Base-by-base conservation (phyloP, 2,113 vertebrate species). In the Scartelaos histophorus region DNA sequence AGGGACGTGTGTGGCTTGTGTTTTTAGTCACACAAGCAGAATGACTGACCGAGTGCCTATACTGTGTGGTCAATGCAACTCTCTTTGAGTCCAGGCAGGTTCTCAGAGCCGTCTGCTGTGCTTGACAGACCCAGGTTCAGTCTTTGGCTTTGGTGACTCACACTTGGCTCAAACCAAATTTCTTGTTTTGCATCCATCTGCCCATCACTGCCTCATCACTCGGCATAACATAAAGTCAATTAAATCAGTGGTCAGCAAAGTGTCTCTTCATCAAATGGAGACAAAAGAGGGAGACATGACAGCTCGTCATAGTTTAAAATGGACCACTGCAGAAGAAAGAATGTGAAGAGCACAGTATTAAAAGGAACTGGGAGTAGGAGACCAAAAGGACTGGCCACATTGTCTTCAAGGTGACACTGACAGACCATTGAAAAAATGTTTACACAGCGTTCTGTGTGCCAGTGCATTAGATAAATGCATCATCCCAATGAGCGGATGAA, bases 381-480 rank as follows among this genome's bases (percentile, higher is more conserved):
- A 58, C 65, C 71, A 60, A 45, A 78, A 49, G 66, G 58, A 82
- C 57, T 69, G 83, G 73, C 70, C 7, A 51, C 70, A 61, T 45
- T 51, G 71, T 80, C 5, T 57, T 82, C 78, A 90, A 93, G 90
- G 90, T 90, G 92, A 90, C 86, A 88, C 82, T 66, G 74, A 79
- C 74, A 49, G 83, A 62, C 60, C 65, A 49, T 10, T 79, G 71
- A 74, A 71, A 76, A 80, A 89, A 88, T 87, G 86, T 86, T 90
- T 84, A 88, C 78, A 77, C 82, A 90, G 87, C 83, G 81, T 81
- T 87, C 78, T 64, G 66, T 34, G 66, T 75, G 85, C 79, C 79
- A 70, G 67, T 67, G 75, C 73, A 81, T 88, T 85, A 85, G 82
- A 81, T 87, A 85, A 89, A 80, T 85, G 86, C 86, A 87, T 80